These are phyloP conservation scores for Oncorhynchus nerka DNA, from an alignment of 2,113 vertebrate genomes.

Conservation along the genomic window DNA sequence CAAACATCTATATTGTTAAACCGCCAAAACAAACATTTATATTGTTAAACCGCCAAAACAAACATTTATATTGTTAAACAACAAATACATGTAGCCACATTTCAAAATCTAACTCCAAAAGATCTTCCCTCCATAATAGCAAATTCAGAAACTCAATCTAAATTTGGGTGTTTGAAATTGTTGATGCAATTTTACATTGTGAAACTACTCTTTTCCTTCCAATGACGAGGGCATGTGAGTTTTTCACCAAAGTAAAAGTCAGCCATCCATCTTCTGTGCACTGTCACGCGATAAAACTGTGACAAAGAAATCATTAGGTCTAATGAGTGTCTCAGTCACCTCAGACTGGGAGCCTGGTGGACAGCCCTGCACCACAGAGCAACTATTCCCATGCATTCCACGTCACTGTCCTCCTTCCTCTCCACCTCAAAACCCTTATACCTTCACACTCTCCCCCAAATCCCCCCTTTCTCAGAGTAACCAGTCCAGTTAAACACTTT, in stretches of 20 bases:
- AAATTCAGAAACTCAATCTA: not conserved
- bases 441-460: not conserved
- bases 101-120: not conserved
- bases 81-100: too few species aligned
- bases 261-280: slow-evolving; percentile 71
- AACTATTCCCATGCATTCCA: slow-evolving; percentile 66
- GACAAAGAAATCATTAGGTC: slow-evolving; percentile 62
- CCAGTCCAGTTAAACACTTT: slow-evolving; percentile 19
- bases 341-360: slow-evolving; percentile 48
- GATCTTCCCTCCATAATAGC: not conserved
- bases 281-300: slow-evolving; percentile 66
- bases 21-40: not conserved
- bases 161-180: not conserved
- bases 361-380: slow-evolving; percentile 39
- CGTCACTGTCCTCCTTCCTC: slow-evolving; percentile 38
- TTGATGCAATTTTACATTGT: not conserved
- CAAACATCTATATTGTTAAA: not conserved
- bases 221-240: slow-evolving; percentile 37
- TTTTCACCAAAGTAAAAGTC: slow-evolving; percentile 69
- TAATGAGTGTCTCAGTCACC: slow-evolving; percentile 63
- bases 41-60: not conserved
- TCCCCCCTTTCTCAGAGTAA: slow-evolving; percentile 14
- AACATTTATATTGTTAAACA: not conserved
- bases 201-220: slow-evolving; percentile 26
- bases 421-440: slow-evolving; percentile 32